These are phyloP conservation scores for Gallinago nigripennis DNA, from an alignment of 2,797 vertebrate species.

Conservation along the genomic window DNA sequence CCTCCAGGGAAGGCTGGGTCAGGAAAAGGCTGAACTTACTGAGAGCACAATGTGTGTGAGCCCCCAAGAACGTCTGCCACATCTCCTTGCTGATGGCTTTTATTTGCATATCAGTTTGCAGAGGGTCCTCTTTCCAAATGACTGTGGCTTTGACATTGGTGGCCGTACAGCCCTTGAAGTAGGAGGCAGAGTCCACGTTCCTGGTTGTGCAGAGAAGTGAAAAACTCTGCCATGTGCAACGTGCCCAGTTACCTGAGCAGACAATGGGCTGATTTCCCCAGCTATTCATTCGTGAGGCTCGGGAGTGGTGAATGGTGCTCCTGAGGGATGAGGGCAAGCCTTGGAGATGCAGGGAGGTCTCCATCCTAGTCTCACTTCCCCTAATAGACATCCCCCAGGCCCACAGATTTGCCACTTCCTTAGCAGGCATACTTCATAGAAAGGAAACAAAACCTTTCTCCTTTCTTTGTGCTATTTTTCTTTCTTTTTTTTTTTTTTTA, in stretches of 20 bases:
- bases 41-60: background rate
- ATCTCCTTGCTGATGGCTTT: slow-evolving; percentile 32
- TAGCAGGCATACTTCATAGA: background rate
- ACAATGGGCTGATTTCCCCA: background rate
- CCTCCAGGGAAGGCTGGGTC: slow-evolving; percentile 44
- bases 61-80: background rate
- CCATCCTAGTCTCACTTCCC: background rate
- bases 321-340: background rate
- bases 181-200: background rate
- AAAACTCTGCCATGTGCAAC: background rate
- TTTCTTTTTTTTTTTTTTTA: background rate
- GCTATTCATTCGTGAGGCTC: background rate
- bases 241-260: background rate
- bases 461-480: background rate
- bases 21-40: background rate
- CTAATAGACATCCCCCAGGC: background rate
- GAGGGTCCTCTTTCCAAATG: slow-evolving; percentile 36
- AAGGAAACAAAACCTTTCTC: background rate
- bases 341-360: background rate
- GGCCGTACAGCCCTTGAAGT: background rate
- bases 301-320: background rate
- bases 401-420: background rate
- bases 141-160: background rate
- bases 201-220: background rate
- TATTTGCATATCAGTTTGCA: slow-evolving; percentile 46